Conservation (phyloP, 35 echinoderm and acorn worm species). For the Heliocidaris tuberculata region DNA sequence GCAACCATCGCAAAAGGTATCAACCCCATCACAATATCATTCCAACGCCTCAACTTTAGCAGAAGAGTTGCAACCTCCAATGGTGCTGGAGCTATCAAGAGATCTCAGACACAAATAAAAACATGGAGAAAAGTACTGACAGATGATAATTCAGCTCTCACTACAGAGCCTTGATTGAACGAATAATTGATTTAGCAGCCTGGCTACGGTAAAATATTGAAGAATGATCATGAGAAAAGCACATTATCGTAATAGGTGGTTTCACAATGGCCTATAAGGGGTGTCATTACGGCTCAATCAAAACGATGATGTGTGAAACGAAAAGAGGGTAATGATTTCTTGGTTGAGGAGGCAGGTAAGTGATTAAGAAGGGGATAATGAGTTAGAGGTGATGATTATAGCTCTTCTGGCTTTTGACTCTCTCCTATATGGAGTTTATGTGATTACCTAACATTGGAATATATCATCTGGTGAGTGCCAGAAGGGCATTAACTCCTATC, state of each 20-base stretch:
- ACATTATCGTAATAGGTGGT: background rate
- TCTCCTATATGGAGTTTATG: too few species aligned
- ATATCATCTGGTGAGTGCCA: too few species aligned
- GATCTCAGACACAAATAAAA: background rate
- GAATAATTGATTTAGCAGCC: background rate
- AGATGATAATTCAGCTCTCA: background rate
- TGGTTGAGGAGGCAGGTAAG: background rate
- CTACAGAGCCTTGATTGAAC: background rate
- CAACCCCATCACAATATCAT: background rate
- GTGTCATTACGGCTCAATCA: background rate
- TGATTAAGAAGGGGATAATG: background rate
- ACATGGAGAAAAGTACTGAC: background rate
- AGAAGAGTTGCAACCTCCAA: background rate
- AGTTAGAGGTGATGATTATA: background rate
- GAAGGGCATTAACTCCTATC: too few species aligned
- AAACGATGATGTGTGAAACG: background rate
- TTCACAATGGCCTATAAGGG: background rate
- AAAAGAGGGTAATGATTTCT: background rate
- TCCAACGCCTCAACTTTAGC: too few species aligned
- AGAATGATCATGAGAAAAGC: background rate
- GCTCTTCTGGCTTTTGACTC: too few species aligned
- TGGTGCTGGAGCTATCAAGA: background rate
- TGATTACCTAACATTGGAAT: too few species aligned
- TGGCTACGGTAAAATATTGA: background rate
- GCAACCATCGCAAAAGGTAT: background rate